phyloP scores from a whole-genome alignment of 2,888 invertebrate genomes.

The Nipponacmea schrenckii region DNA sequence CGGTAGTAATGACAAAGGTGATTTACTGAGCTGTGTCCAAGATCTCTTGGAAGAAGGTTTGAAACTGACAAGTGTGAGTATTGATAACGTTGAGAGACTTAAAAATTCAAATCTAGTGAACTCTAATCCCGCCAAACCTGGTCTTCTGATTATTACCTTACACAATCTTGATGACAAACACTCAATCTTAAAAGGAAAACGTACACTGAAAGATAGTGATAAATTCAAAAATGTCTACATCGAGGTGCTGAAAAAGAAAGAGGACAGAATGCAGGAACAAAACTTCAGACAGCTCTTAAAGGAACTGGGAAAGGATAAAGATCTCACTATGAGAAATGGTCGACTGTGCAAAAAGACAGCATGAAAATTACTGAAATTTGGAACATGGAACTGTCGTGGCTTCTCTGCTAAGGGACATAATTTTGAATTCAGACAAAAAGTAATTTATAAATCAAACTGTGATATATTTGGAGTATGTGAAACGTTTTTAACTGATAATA shows the following conservation, averaged over 20 bases:
- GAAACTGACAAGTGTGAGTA: not conserved
- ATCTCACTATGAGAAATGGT: not conserved
- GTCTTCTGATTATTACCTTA: not conserved
- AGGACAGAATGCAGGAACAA: not conserved
- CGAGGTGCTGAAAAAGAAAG: not conserved
- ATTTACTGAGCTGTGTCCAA: not conserved
- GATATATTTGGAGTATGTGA: too few species aligned
- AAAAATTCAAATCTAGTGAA: too few species aligned
- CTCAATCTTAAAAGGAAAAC: not conserved
- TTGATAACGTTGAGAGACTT: not conserved
- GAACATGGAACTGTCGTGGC: too few species aligned
- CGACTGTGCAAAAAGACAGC: not conserved
- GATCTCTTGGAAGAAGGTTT: not conserved
- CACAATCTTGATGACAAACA: not conserved
- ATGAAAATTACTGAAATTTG: too few species aligned
- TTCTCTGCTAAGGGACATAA: too few species aligned
- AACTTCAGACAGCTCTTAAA: not conserved
- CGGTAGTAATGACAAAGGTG: not conserved
- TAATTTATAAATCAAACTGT: too few species aligned
- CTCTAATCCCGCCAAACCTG: not conserved
- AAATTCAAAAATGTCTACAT: not conserved
- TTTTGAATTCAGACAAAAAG: too few species aligned
- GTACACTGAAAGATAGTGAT: not conserved
- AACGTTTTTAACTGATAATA: slow-evolving; percentile 8
- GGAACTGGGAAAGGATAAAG: not conserved